These are phyloP conservation scores for Apostichopus parvimensis DNA, from an alignment of 35 echinoderm and acorn worm species.

Conservation along the genomic window DNA sequence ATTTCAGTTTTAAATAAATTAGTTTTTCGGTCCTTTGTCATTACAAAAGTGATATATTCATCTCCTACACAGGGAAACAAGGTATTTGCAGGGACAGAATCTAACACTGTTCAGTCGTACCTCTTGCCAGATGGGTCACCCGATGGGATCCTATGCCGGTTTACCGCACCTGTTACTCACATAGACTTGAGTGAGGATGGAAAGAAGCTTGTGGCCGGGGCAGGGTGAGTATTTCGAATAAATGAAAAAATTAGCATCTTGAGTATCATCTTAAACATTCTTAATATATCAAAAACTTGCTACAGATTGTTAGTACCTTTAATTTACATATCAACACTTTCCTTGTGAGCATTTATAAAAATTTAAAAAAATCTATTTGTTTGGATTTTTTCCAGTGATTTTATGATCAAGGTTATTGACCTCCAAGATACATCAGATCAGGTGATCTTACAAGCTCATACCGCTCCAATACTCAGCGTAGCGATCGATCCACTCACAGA, in stretches of 20 bases:
- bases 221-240: constrained; percentile 59
- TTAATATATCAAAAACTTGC: background rate
- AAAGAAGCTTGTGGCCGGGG: constrained; percentile 72
- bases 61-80: constrained; percentile 49
- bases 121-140: constrained; percentile 81
- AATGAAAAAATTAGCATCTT: background rate
- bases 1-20: too few species aligned
- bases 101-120: constrained; percentile 87
- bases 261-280: background rate
- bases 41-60: background rate
- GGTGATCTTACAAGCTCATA: constrained; percentile 71
- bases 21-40: background rate
- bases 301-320: background rate
- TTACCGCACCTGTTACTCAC: constrained; percentile 93
- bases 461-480: constrained; percentile 90
- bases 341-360: background rate
- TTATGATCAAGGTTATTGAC: constrained; percentile 73
- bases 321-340: background rate
- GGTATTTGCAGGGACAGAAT: constrained; percentile 78
- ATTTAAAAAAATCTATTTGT: background rate
- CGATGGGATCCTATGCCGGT: constrained; percentile 91
- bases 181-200: constrained; percentile 78
- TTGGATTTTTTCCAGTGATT: constrained; percentile 73
- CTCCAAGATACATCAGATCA: constrained; percentile 70
- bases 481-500: constrained; percentile 74